Percentiles rank a stretch among this genome's conserved stretches.
phyloP scores from a whole-genome alignment of 2,888 invertebrate species.

The Bombyx huttoni region DNA sequence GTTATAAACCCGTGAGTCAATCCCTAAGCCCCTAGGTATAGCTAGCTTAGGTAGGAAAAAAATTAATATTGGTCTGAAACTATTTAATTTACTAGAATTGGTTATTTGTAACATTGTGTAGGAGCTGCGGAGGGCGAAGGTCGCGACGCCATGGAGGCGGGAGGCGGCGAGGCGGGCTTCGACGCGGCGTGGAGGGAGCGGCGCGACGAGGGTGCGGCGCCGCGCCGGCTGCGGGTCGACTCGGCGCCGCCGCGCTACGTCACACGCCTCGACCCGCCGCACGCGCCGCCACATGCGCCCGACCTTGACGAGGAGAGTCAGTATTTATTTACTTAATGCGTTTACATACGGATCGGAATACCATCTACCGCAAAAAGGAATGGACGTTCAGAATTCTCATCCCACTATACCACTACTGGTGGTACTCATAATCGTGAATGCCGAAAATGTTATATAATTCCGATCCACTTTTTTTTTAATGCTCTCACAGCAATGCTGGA shows the following conservation, averaged over 20 bases:
- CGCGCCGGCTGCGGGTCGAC: conserved; percentile 48
- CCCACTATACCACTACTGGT: too few species aligned
- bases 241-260: conserved; percentile 41
- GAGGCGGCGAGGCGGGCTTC: conserved; percentile 36
- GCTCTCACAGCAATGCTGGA: too few species aligned
- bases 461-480: too few species aligned
- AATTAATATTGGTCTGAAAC: too few species aligned
- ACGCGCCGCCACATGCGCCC: conserved; percentile 2
- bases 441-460: too few species aligned
- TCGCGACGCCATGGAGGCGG: conserved; percentile 3
- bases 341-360: background rate
- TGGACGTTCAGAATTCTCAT: background rate
- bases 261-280: conserved; percentile 38
- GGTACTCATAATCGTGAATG: too few species aligned
- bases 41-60: too few species aligned
- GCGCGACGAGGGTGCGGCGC: conserved; percentile 12
- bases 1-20: too few species aligned
- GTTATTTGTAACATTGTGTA: too few species aligned
- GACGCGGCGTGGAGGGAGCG: conserved; percentile 39
- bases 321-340: conserved; percentile 1
- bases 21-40: too few species aligned
- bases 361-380: background rate
- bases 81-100: too few species aligned
- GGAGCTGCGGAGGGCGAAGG: background rate
- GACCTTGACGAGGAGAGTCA: conserved; percentile 8